Evolutionary conservation across 2,797 vertebrate species (phyloP).

Genomic region (Poliocrania exsul): DNA sequence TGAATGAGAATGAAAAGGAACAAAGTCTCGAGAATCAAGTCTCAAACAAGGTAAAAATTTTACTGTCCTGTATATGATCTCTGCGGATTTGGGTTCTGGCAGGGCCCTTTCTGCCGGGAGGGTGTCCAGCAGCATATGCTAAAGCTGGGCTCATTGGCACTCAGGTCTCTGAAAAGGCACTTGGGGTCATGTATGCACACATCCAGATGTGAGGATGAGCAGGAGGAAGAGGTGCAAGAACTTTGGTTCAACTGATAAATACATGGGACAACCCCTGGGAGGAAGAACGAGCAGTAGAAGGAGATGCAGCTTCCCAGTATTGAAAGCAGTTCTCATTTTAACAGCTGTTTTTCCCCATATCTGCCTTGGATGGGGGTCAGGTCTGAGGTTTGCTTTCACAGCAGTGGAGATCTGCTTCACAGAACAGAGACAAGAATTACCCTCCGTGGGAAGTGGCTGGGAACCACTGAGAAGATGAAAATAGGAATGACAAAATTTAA

Average conservation of each 20-base stretch:
- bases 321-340: not conserved
- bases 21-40: not conserved
- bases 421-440: not conserved
- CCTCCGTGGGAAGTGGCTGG: not conserved
- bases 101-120: not conserved
- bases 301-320: not conserved
- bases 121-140: not conserved
- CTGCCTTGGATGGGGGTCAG: not conserved
- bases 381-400: not conserved
- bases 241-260: not conserved
- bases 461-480: not conserved
- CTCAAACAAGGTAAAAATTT: not conserved
- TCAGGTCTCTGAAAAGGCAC: not conserved
- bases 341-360: not conserved
- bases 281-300: not conserved
- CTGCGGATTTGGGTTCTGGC: not conserved
- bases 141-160: not conserved
- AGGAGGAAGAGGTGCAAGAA: not conserved
- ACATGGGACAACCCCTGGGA: not conserved
- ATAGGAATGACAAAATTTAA: not conserved
- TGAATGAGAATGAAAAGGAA: not conserved
- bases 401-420: not conserved
- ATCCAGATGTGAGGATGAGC: not conserved
- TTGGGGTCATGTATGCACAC: not conserved
- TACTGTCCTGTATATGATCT: not conserved